A percentile compares a stretch with the other conserved stretches of the same genome.
Evolutionary conservation across 2,113 vertebrate species (phyloP).

Genomic region (cattle (Bos taurus)): ARS-UCD2.0 NC_037357.1:82405501-82406000

Average conservation of each 20-base stretch:
- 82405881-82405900: not conserved
- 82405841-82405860: not conserved
- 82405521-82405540: not conserved
- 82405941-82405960: not conserved
- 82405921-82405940: not conserved
- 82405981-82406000: not conserved
- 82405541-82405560: not conserved
- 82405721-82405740: not conserved
- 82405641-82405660: not conserved
- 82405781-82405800: not conserved
- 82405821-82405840: not conserved
- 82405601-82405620: not conserved
- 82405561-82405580: not conserved
- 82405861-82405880: not conserved
- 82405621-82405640: not conserved
- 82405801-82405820: not conserved
- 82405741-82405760: not conserved
- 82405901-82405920: not conserved
- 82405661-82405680: not conserved
- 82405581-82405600: not conserved
- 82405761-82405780: not conserved
- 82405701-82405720: fast-evolving
- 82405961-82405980: not conserved
- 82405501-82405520: not conserved
- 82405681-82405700: not conserved